Base-by-base conservation (phyloP, 2,797 vertebrate genomes). In the Allobates femoralis region DNA sequence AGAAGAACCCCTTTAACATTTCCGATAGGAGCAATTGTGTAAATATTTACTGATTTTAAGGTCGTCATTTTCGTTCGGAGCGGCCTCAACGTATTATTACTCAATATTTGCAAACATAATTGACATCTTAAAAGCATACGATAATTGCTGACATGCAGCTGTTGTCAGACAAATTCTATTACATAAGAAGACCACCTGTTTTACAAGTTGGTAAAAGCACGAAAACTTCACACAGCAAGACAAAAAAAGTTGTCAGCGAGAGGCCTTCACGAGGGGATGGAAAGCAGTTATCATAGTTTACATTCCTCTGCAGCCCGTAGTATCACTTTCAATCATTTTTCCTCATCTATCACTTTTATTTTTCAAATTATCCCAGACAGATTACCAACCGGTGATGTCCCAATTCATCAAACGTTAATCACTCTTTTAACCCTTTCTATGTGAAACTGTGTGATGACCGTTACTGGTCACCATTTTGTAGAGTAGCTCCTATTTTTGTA, bases 81-180 rank as follows among this genome's bases (percentile, higher is more conserved):
- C 66, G n/a, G 30, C 21, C 78, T 37, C 14, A 19, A 55, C 67
- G 69, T 56, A 71, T 66, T 82, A 55, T 76, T 3, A 67, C 51
- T 83, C 53, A 58, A 78, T 84, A 46, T 84, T 76, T 84, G 83
- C 67, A 80, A 88, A 88, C 67, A 87, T 66, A 75, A 66, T 32
- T 76, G 28, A 87, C 53, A 79, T 71, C n/a, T 69, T 55, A 74
- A 75, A 46, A 80, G 16, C 67, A 62, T 37, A 34, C 67, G 76
- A 66, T 81, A 85, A 85, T 67, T 76, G 28, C 78, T 50, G 67
- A 23, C 51, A 64, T 80, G 78, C 83, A 88, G 78, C 77, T 88
- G 83, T 62, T 84, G 34, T 64, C 6, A 30, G 64, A 32, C n/a
- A 81, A 18, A 6, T 26, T 3, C 56, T 81, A 82, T 67, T 66